A percentile compares a stretch with the other conserved stretches of the same genome.
These are phyloP conservation scores for Omphaloscelis lunosa DNA, from an alignment of 2,888 invertebrate species.

Conservation along the genomic window DNA sequence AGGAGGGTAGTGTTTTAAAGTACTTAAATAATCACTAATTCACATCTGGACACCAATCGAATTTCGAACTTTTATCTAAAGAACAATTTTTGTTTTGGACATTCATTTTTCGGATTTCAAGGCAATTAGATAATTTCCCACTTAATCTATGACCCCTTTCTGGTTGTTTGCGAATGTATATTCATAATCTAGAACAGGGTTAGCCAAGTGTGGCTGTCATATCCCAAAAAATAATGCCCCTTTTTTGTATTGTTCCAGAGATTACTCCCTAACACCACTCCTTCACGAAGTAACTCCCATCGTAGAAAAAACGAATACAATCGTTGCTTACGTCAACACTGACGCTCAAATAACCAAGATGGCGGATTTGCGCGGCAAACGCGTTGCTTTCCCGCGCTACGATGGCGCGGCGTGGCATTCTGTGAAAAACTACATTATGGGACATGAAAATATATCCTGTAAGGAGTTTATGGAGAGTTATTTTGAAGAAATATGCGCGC, in stretches of 20 bases:
- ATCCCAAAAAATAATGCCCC: neutral
- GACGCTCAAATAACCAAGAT: conserved; percentile 91
- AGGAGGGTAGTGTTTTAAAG: too few relatives aligned
- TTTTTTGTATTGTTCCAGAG: conserved; percentile 77
- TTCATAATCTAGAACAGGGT: neutral
- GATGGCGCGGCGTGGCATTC: conserved; percentile 94
- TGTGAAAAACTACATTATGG: conserved; percentile 84
- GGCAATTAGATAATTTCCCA: too few relatives aligned
- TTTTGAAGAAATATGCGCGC: conserved; percentile 93
- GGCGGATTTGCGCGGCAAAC: conserved; percentile 92
- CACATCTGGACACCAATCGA: too few relatives aligned
- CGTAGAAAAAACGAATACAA: conserved; percentile 90
- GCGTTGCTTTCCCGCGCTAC: conserved; percentile 95
- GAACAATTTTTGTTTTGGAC: too few relatives aligned
- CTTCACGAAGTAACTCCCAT: conserved; percentile 92
- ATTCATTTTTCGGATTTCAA: too few relatives aligned
- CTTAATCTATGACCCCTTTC: too few relatives aligned
- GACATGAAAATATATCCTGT: conserved; percentile 84
- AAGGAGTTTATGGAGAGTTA: conserved; percentile 88
- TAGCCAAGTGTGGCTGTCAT: neutral
- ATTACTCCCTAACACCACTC: conserved; percentile 90
- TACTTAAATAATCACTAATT: too few relatives aligned
- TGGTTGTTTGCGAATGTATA: neutral
- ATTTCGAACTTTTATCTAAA: too few relatives aligned
- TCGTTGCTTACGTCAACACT: conserved; percentile 93